phyloP scores from a whole-genome alignment of 2,888 invertebrate genomes.

The Drosophila atripex region DNA sequence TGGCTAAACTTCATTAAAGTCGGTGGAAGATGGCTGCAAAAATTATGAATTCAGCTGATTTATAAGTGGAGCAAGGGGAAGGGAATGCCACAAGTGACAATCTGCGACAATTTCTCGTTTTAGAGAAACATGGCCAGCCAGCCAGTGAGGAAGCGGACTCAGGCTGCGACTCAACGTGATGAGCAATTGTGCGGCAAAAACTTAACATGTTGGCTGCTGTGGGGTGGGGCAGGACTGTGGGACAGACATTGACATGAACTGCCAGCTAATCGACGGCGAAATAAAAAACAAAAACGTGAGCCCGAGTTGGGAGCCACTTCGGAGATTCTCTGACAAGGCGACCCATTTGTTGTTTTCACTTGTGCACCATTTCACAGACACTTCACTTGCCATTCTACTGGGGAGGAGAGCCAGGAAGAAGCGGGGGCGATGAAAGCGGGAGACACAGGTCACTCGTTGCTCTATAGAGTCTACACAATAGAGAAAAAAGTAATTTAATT shows the following conservation, averaged over 20 bases:
- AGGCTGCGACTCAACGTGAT: constrained; percentile 53
- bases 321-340: constrained; percentile 63
- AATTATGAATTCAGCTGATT: constrained; percentile 68
- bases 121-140: constrained; percentile 23
- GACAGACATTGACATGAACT: constrained; percentile 67
- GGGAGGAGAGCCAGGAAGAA: constrained; percentile 4
- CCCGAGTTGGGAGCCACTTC: constrained; percentile 24
- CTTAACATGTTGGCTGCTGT: constrained; percentile 38
- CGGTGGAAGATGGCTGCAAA: constrained; percentile 40
- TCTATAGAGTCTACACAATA: background rate
- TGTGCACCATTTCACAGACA: constrained; percentile 74
- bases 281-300: constrained; percentile 47
- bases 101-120: constrained; percentile 71
- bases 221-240: constrained; percentile 5
- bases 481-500: too few relatives aligned
- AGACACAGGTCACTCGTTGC: background rate
- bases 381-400: constrained; percentile 48
- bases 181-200: constrained; percentile 65
- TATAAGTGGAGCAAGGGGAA: constrained; percentile 48
- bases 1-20: constrained; percentile 57
- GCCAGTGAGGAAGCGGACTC: constrained; percentile 8
- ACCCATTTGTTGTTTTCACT: constrained; percentile 78
- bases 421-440: constrained; percentile 1
- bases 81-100: constrained; percentile 57
- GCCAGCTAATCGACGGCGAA: constrained; percentile 69